Conservation (phyloP, 2,797 vertebrate species). For the Rachycentron canadum region DNA sequence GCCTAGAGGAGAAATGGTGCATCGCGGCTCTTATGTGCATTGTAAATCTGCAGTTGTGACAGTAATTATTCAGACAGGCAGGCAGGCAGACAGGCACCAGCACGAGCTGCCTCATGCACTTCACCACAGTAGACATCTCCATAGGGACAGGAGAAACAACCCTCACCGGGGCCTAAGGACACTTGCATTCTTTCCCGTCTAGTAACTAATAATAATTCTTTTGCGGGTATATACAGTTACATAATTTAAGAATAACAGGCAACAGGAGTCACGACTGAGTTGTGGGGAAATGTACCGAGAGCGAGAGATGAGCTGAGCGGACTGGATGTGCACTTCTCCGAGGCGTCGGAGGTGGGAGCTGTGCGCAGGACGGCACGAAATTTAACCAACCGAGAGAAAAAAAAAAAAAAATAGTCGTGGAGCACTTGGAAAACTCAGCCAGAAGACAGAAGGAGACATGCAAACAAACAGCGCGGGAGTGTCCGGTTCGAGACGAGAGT, state of each 20-base stretch:
- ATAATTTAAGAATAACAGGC: neutral
- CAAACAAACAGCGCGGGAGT: neutral
- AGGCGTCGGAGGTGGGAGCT: constrained; percentile 81
- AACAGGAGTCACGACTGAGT: neutral
- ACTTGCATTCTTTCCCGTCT: neutral
- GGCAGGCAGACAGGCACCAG: constrained; percentile 45
- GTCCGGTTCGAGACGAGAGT: neutral
- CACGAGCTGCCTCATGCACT: constrained; percentile 31
- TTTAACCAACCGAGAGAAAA: constrained; percentile 23
- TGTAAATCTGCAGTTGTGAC: constrained; percentile 40
- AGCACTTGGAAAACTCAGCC: constrained; percentile 55
- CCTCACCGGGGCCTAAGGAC: neutral
- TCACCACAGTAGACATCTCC: constrained; percentile 32
- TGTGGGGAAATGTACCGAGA: neutral
- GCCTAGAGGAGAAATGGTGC: constrained; percentile 2
- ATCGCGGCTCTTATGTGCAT: neutral
- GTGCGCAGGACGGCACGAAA: constrained; percentile 45
- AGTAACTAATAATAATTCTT: neutral
- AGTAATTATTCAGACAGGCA: constrained; percentile 38
- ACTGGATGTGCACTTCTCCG: constrained; percentile 68
- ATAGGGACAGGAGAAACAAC: constrained; percentile 28
- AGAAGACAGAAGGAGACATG: constrained; percentile 27
- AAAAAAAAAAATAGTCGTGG: constrained; percentile 3
- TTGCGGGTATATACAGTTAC: neutral
- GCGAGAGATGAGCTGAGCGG: neutral